Conservation (phyloP, 2,888 invertebrate species). For the Caenorhabditis sinica region DNA sequence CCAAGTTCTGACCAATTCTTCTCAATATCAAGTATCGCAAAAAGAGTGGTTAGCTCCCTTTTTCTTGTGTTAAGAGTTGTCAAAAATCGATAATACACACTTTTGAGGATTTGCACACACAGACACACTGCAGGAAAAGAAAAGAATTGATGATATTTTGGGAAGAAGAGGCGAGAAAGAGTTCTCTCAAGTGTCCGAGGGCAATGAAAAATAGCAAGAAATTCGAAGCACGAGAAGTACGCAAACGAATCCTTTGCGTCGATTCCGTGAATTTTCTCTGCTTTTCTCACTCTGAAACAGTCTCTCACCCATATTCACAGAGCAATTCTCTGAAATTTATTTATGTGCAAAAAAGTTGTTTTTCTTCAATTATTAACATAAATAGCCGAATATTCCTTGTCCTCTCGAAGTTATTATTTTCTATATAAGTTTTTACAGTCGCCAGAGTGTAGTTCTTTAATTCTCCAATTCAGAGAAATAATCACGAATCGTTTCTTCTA, state of each 20-base stretch:
- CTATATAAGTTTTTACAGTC: background rate
- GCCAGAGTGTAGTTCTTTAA: background rate
- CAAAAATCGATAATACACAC: conserved; percentile 34
- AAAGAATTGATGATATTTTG: conserved; percentile 49
- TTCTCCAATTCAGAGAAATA: too few species aligned
- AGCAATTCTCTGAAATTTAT: conserved; percentile 4
- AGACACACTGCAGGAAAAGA: conserved; percentile 15
- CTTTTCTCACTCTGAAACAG: conserved; percentile 5
- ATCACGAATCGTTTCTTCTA: background rate
- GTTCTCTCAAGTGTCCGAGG: conserved; percentile 53
- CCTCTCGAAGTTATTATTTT: background rate
- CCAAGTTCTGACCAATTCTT: conserved; percentile 53
- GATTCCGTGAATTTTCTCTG: conserved; percentile 24
- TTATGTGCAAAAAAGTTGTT: background rate
- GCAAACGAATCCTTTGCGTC: conserved; percentile 36
- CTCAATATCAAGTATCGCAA: conserved; percentile 50
- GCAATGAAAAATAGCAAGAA: conserved; percentile 17
- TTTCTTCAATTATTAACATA: background rate
- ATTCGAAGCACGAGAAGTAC: conserved; percentile 12
- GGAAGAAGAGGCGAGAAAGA: conserved; percentile 33
- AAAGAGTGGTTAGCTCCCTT: conserved; percentile 27
- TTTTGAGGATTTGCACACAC: conserved; percentile 34
- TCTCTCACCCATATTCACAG: background rate
- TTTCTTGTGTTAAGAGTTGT: conserved; percentile 41
- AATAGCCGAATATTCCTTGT: background rate